Percentiles rank a stretch among this genome's conserved stretches.
Conservation (phyloP, 2,113 vertebrate genomes). For the Helogale parvula region DNA sequence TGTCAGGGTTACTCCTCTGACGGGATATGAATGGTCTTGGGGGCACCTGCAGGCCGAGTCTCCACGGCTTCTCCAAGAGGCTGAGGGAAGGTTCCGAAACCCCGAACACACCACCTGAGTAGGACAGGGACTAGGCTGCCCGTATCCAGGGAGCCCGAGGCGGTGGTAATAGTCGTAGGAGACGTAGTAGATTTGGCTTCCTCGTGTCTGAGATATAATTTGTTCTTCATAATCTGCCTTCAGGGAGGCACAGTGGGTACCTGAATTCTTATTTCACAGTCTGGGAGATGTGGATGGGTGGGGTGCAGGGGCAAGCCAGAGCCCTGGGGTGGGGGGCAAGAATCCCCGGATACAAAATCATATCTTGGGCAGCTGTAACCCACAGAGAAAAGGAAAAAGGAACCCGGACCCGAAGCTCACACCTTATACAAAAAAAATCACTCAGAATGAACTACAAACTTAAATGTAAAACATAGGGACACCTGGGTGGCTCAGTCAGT, state of each 20-base stretch:
- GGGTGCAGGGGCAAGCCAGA: not conserved
- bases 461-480: not conserved
- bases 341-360: not conserved
- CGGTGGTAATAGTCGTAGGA: rapidly evolving
- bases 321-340: not conserved
- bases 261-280: not conserved
- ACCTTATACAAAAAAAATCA: not conserved
- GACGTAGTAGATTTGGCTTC: not conserved
- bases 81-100: not conserved
- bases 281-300: too few relatives aligned
- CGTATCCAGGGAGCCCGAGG: not conserved
- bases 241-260: not conserved
- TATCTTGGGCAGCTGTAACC: not conserved
- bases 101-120: too few relatives aligned
- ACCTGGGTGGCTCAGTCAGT: too few relatives aligned
- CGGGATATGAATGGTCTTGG: not conserved
- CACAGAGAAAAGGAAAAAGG: not conserved
- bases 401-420: not conserved
- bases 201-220: too few relatives aligned
- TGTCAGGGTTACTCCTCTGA: not conserved
- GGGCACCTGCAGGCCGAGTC: not conserved
- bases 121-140: too few relatives aligned
- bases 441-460: not conserved
- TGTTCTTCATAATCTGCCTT: not conserved
- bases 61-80: not conserved